These are phyloP conservation scores for Zosterops pallidus DNA, from an alignment of 2,113 vertebrate genomes.

Conservation along the genomic window DNA sequence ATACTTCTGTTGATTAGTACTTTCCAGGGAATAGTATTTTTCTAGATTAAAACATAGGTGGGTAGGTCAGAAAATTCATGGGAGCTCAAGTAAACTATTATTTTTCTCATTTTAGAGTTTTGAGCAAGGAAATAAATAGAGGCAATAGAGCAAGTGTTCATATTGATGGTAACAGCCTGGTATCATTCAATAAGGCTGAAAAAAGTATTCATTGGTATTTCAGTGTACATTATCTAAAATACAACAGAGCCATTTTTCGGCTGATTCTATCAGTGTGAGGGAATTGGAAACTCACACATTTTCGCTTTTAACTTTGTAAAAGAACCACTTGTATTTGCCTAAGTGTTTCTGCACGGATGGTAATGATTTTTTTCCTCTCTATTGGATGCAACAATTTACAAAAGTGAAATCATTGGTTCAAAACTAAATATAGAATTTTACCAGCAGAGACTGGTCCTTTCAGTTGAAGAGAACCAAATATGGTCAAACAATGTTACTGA, in stretches of 20 bases:
- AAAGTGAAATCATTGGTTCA: not conserved
- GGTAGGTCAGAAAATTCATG: not conserved
- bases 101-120: not conserved
- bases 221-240: not conserved
- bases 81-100: not conserved
- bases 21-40: not conserved
- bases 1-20: not conserved
- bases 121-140: not conserved
- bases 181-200: not conserved
- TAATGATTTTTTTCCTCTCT: not conserved
- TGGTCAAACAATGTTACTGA: slow-evolving; percentile 36
- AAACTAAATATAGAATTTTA: slow-evolving; percentile 32
- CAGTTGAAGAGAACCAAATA: slow-evolving; percentile 27
- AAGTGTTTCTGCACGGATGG: not conserved
- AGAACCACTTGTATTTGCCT: not conserved
- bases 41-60: not conserved
- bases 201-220: not conserved
- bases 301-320: not conserved
- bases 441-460: not conserved
- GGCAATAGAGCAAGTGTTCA: not conserved
- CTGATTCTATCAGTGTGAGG: not conserved
- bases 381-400: not conserved
- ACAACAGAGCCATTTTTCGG: not conserved
- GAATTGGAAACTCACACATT: not conserved
- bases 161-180: not conserved